Conservation (phyloP, 2,113 vertebrate species). For the Cyanoderma ruficeps region DNA sequence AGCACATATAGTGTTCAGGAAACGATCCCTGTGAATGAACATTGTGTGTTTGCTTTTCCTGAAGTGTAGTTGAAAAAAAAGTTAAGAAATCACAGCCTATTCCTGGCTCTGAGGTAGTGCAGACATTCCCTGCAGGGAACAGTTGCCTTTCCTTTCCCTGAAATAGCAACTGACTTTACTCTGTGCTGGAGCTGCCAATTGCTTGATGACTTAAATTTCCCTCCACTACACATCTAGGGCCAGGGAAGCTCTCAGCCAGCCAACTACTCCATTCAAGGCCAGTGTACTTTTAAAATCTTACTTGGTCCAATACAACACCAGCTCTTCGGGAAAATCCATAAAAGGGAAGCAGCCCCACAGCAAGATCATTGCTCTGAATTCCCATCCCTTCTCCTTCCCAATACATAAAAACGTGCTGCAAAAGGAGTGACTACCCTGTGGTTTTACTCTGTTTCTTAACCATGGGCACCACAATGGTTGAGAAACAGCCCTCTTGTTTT, state of each 20-base stretch:
- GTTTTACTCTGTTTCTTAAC: not conserved
- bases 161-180: constrained; percentile 75
- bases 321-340: not conserved
- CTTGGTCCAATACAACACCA: not conserved
- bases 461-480: not conserved
- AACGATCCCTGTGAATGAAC: constrained; percentile 64
- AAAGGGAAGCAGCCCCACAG: not conserved
- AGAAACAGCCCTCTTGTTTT: not conserved
- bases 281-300: constrained; percentile 37
- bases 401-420: not conserved
- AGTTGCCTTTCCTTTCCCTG: constrained; percentile 73
- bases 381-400: not conserved
- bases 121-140: constrained; percentile 63
- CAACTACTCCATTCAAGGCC: not conserved
- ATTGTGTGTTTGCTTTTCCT: constrained; percentile 76
- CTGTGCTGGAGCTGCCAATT: not conserved
- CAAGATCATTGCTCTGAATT: not conserved
- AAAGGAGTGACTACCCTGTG: not conserved
- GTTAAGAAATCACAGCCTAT: constrained; percentile 27
- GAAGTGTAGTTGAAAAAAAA: constrained; percentile 41
- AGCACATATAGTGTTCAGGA: constrained; percentile 74
- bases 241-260: not conserved
- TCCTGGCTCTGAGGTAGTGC: constrained; percentile 68
- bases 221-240: not conserved
- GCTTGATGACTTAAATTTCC: not conserved